Evolutionary conservation across 2,797 vertebrate genomes (phyloP).

Genomic region (Dendrocincla fuliginosa): DNA sequence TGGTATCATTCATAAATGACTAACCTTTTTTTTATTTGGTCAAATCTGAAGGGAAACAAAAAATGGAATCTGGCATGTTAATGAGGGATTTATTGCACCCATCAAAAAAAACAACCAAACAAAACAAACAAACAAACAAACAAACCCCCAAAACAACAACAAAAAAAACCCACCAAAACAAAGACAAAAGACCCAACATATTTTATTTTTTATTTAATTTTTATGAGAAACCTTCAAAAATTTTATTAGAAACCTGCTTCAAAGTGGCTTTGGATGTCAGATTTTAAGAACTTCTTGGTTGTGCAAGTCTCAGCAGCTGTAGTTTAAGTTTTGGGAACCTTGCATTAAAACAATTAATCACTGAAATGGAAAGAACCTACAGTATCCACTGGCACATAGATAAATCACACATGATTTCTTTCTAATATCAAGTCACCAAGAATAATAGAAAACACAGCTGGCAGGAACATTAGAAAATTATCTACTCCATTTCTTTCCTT

Average conservation of each 20-base stretch:
- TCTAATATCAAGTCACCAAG: not conserved
- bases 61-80: not conserved
- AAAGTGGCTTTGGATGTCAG: not conserved
- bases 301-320: not conserved
- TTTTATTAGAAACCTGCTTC: not conserved
- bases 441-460: conserved; percentile 41
- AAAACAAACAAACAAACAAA: not conserved
- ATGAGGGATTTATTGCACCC: not conserved
- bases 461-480: not conserved
- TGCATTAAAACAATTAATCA: conserved; percentile 44
- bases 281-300: not conserved
- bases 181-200: not conserved
- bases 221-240: not conserved
- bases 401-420: conserved; percentile 54
- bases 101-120: not conserved
- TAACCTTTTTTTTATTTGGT: not conserved
- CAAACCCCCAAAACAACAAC: not conserved
- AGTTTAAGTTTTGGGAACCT: conserved; percentile 4
- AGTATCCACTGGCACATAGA: conserved; percentile 16
- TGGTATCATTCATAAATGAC: not conserved
- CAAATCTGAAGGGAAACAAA: not conserved
- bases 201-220: not conserved
- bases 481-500: conserved; percentile 30
- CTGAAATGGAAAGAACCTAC: conserved; percentile 7
- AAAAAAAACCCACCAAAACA: too few relatives aligned